Evolutionary conservation across 2,113 vertebrate species (phyloP).

Genomic region (Tichodroma muraria): DNA sequence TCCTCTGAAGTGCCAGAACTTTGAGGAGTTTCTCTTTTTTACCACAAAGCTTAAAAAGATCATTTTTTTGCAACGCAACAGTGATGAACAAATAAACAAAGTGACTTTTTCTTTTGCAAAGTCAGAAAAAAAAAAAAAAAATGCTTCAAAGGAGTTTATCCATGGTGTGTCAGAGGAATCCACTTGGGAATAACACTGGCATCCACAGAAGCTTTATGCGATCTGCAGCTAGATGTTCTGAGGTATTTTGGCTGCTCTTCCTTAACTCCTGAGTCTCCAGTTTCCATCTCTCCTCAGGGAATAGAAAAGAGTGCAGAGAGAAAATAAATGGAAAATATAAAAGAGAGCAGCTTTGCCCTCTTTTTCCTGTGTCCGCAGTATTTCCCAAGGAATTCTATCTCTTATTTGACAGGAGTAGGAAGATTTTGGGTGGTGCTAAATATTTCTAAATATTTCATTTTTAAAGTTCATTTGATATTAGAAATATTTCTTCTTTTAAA

Average conservation of each 20-base stretch:
- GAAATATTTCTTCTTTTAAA: background rate
- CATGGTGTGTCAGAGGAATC: background rate
- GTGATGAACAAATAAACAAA: background rate
- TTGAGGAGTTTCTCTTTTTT: background rate
- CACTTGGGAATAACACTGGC: background rate
- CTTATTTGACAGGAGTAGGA: background rate
- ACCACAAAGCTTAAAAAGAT: background rate
- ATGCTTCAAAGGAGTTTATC: background rate
- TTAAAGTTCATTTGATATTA: background rate
- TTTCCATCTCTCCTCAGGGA: background rate
- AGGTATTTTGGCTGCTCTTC: background rate
- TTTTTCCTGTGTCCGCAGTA: background rate
- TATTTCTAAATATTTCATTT: background rate
- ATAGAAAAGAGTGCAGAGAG: background rate
- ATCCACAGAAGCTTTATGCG: background rate
- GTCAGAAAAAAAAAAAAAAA: background rate
- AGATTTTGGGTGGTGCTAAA: background rate
- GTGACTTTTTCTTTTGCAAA: background rate
- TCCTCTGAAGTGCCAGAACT: background rate
- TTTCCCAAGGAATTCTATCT: background rate
- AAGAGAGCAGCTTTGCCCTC: background rate
- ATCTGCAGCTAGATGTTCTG: background rate
- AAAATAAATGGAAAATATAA: background rate
- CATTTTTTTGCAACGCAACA: background rate
- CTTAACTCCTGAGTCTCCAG: background rate